Evolutionary conservation across 2,113 vertebrate genomes (phyloP).

Genomic region (Pelodiscus sinensis): DNA sequence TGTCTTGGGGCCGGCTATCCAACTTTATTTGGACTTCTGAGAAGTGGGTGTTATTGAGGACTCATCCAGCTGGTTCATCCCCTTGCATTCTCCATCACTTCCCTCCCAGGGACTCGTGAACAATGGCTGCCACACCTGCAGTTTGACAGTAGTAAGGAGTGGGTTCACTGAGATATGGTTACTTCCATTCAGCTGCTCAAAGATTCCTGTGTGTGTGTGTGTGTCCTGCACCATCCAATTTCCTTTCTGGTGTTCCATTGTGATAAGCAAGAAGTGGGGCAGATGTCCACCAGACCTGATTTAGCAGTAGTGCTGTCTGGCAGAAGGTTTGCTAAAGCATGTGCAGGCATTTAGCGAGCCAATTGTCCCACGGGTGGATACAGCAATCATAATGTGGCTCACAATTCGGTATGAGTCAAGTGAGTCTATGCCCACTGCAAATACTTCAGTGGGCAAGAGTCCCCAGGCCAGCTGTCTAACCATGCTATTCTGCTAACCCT

Average conservation of each 20-base stretch:
- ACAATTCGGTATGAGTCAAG: not conserved
- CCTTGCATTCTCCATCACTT: not conserved
- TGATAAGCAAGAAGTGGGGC: not conserved
- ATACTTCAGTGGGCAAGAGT: not conserved
- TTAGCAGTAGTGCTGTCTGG: not conserved
- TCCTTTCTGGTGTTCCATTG: not conserved
- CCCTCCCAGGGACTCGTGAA: fast-evolving
- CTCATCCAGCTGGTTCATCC: not conserved
- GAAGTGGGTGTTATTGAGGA: not conserved
- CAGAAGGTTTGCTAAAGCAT: not conserved
- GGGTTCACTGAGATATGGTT: too few species aligned
- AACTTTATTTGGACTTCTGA: not conserved
- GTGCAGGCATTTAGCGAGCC: not conserved
- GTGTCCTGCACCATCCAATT: not conserved
- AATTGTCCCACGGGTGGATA: not conserved
- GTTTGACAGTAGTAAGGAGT: not conserved
- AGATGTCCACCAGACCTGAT: not conserved
- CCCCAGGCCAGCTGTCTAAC: not conserved
- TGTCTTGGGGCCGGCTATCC: not conserved
- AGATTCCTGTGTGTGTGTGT: too few species aligned
- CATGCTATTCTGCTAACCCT: not conserved
- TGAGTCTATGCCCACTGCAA: not conserved
- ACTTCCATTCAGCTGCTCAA: too few species aligned
- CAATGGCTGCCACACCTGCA: fast-evolving
- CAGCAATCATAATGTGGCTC: not conserved